These are phyloP conservation scores for Odontocolon sp. DNA, from an alignment of 2,888 invertebrate species.

Conservation along the genomic window DNA sequence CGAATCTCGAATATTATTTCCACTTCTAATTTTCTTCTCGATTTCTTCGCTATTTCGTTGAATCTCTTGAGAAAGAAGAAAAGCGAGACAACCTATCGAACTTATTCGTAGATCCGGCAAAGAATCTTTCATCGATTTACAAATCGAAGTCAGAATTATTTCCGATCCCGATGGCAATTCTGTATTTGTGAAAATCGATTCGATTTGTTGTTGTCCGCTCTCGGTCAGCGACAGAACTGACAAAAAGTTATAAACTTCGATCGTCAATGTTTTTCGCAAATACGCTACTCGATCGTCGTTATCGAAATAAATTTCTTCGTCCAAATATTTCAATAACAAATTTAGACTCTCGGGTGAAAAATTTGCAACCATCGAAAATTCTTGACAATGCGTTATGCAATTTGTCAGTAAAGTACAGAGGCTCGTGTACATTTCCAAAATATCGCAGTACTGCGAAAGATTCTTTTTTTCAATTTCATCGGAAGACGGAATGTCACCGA, in stretches of 20 bases:
- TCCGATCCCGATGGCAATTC: constrained; percentile 68
- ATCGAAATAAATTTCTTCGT: constrained; percentile 79
- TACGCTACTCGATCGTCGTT: constrained; percentile 78
- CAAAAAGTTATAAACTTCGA: constrained; percentile 81
- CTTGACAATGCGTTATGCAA: constrained; percentile 77
- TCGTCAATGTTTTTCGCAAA: constrained; percentile 82
- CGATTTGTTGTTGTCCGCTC: constrained; percentile 70
- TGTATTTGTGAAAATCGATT: constrained; percentile 72
- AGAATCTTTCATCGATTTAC: constrained; percentile 68
- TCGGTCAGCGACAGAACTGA: constrained; percentile 77
- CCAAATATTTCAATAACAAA: constrained; percentile 79
- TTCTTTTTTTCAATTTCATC: constrained; percentile 76
- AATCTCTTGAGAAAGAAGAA: constrained; percentile 74
- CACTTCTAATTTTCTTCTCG: neutral
- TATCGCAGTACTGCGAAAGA: constrained; percentile 80
- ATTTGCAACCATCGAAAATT: constrained; percentile 78
- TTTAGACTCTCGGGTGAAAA: constrained; percentile 82
- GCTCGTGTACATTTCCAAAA: constrained; percentile 82
- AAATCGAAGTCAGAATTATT: constrained; percentile 69
- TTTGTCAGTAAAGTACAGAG: constrained; percentile 81
- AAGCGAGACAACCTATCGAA: constrained; percentile 73
- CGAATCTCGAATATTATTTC: neutral
- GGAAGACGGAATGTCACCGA: constrained; percentile 77
- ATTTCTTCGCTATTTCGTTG: constrained; percentile 54
- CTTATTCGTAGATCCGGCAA: constrained; percentile 72